Evolutionary conservation across 2,888 invertebrate species (phyloP).

Genomic region (Pristionchus exspectatus): DNA sequence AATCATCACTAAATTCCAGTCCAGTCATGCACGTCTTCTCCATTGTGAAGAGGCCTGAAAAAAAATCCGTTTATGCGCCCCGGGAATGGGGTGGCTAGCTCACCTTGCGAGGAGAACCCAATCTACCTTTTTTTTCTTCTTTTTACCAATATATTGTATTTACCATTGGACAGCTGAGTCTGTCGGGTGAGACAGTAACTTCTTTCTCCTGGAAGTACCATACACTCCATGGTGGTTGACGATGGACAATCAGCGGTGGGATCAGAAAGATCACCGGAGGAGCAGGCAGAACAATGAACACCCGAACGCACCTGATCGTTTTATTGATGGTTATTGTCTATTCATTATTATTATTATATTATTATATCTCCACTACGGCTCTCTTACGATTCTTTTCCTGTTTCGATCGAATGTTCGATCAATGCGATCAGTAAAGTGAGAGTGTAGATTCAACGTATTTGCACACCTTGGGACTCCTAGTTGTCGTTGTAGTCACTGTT

Average conservation of each 20-base stretch:
- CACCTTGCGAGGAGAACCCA: too few relatives aligned
- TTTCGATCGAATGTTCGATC: too few relatives aligned
- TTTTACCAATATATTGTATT: not conserved
- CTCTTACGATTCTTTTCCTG: too few relatives aligned
- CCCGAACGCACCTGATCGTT: constrained; percentile 44
- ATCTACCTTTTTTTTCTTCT: not conserved
- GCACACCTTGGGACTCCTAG: constrained; percentile 24
- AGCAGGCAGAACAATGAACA: constrained; percentile 59
- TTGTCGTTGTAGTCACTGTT: constrained; percentile 15
- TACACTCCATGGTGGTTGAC: constrained; percentile 59
- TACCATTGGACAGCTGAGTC: constrained; percentile 70
- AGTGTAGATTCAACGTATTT: too few relatives aligned
- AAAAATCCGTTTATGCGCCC: not conserved
- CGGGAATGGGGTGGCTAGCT: too few relatives aligned
- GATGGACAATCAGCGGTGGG: constrained; percentile 68
- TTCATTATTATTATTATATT: not conserved
- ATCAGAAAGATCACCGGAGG: constrained; percentile 63
- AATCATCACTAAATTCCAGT: constrained; percentile 64
- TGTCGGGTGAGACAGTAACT: constrained; percentile 71
- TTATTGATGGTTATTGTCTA: not conserved
- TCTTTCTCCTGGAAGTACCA: constrained; percentile 55
- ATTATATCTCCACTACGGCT: not conserved
- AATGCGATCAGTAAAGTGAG: too few relatives aligned
- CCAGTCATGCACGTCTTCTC: constrained; percentile 71
- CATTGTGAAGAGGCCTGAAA: constrained; percentile 69